Conservation (phyloP, 2,797 vertebrate genomes). For the Brotogeris chrysoptera region DNA sequence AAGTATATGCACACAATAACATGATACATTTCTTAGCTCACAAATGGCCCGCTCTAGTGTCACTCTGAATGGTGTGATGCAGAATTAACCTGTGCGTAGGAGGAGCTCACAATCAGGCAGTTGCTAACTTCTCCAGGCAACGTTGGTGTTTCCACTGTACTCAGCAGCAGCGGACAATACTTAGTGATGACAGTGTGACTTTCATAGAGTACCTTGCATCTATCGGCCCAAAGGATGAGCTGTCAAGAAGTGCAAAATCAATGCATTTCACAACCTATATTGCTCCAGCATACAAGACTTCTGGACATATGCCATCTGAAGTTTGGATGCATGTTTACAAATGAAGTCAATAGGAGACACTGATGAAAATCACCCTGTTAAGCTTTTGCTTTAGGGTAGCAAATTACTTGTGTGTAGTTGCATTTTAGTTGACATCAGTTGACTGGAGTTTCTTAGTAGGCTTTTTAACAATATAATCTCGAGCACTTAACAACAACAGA, state of each 20-base stretch:
- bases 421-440: neutral
- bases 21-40: neutral
- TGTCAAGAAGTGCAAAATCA: neutral
- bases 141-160: neutral
- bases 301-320: neutral
- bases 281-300: neutral
- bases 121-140: neutral
- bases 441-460: neutral
- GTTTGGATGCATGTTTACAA: neutral
- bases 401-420: neutral
- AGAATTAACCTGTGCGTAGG: neutral
- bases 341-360: neutral
- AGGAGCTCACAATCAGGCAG: neutral
- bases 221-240: neutral
- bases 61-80: neutral
- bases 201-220: neutral
- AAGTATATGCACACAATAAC: conserved; percentile 15
- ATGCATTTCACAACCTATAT: neutral
- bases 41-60: neutral
- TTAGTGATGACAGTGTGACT: neutral
- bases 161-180: neutral
- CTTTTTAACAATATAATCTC: neutral
- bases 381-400: neutral
- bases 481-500: neutral
- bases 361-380: neutral